Evolutionary conservation across 2,797 vertebrate species (phyloP), one percentile per base, ranked within the genome.

Genomic region (Chrysocyon brachyurus): DNA sequence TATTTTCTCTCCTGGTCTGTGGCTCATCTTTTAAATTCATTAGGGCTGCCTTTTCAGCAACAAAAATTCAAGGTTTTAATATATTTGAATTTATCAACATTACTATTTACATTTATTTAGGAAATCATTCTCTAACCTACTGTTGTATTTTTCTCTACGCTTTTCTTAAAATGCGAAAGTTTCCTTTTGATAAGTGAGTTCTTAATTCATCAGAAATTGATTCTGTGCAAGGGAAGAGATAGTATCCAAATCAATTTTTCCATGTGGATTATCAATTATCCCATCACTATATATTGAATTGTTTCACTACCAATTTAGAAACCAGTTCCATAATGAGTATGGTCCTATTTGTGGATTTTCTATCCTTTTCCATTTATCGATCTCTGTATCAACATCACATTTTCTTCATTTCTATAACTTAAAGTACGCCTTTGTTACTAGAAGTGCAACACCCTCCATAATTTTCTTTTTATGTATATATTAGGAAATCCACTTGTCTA

Each of bases 31-130:
- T 94, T 84, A 40, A 93, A 88, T 81, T 87, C 49, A 88, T 72
- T 66, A 77, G 15, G 12, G 40, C 6, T 91, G 56, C 12, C 8
- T 92, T 68, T n/a, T 87, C 31, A 85, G 46, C 28, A 92, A 87
- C 2, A 96, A 70, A 94, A 89, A 56, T 61, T 64, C 10, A 86
- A 84, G 46, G 8, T 66, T 82, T 90, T 82, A 92, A 54, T 22
- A 72, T 68, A 83, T 40, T 73, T 66, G 61, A 88, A 95, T 70
- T 89, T 96, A 61, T 72, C 31, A 88, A 36, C 24, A 77, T 85
- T 86, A 26, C 14, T 87, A 56, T 90, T 95, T 93, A 28, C 21
- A 61, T 92, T 64, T 73, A 21, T 96, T 88, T 92, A 84, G 82
- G 83, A 93, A 96, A 94, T 63, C 21, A 70, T 78, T 73, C 17